A percentile compares a stretch with the other conserved stretches of the same genome.
These are phyloP conservation scores for Pagetopsis macropterus DNA, from an alignment of 2,797 vertebrate species.

Conservation along the genomic window DNA sequence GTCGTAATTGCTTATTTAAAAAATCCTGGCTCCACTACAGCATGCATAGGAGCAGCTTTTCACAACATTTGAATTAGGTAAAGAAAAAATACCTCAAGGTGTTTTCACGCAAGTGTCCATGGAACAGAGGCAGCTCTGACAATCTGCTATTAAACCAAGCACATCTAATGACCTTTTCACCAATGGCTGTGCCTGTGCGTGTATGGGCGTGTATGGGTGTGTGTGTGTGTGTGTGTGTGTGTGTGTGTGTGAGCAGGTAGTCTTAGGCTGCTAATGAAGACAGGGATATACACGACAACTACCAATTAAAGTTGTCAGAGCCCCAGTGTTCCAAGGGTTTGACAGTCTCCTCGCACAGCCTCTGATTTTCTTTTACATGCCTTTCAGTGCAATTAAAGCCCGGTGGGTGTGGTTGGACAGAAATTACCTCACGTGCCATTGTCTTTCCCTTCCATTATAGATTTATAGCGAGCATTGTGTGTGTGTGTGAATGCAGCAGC, in stretches of 20 bases:
- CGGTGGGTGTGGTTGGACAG: constrained; percentile 66
- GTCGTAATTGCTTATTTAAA: constrained; percentile 49
- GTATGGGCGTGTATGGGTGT: constrained; percentile 22
- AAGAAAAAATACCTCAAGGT: constrained; percentile 50
- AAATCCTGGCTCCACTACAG: not conserved
- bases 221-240: constrained; percentile 32
- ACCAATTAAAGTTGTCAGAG: constrained; percentile 83
- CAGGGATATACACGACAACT: constrained; percentile 79
- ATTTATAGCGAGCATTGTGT: constrained; percentile 51
- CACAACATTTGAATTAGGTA: constrained; percentile 39
- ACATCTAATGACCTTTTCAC: constrained; percentile 78
- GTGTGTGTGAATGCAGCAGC: constrained; percentile 33
- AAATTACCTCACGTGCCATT: constrained; percentile 70
- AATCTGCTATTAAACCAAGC: constrained; percentile 72
- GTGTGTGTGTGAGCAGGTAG: constrained; percentile 64
- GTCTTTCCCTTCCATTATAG: constrained; percentile 63
- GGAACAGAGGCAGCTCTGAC: constrained; percentile 45
- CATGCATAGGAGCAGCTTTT: constrained; percentile 6
- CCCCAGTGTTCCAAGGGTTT: constrained; percentile 59
- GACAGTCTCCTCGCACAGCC: constrained; percentile 66
- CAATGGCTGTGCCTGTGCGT: constrained; percentile 34
- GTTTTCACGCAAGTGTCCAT: not conserved
- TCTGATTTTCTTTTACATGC: constrained; percentile 65
- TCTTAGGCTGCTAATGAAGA: constrained; percentile 79
- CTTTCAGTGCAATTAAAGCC: constrained; percentile 70